These are phyloP conservation scores for Chrysocyon brachyurus DNA, from an alignment of 2,797 vertebrate species.

Conservation along the genomic window DNA sequence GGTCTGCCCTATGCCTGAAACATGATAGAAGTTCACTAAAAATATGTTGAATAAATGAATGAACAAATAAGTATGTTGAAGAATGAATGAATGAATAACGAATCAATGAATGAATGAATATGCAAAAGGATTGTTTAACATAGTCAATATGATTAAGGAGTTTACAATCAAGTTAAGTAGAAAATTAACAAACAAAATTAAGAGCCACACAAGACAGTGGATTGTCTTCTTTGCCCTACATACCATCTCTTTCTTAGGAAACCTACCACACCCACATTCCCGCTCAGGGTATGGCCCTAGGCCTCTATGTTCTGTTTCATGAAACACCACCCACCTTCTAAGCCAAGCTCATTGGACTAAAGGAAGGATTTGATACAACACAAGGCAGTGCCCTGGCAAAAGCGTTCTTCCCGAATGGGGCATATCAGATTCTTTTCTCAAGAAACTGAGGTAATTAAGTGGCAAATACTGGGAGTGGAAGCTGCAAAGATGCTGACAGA, in stretches of 20 bases:
- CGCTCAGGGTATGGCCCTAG: background rate
- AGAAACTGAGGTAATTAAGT: background rate
- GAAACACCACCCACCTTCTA: background rate
- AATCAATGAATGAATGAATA: background rate
- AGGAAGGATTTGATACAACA: background rate
- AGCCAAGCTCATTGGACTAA: background rate
- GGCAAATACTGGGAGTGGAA: background rate
- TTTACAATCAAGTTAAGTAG: background rate
- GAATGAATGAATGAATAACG: background rate
- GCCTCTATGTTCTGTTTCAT: background rate
- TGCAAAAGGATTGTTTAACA: background rate
- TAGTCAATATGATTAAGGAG: background rate
- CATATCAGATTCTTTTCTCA: background rate
- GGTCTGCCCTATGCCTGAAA: background rate
- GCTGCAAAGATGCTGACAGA: background rate
- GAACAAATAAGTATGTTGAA: background rate
- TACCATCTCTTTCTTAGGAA: background rate
- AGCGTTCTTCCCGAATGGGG: background rate
- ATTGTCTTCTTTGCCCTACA: background rate
- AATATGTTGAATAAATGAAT: background rate
- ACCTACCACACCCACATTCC: background rate
- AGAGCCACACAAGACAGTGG: background rate
- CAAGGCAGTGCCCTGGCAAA: background rate
- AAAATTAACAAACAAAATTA: background rate
- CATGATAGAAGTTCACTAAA: background rate